Conservation (phyloP, 2,113 vertebrate genomes). For the Mungos mungo region DNA sequence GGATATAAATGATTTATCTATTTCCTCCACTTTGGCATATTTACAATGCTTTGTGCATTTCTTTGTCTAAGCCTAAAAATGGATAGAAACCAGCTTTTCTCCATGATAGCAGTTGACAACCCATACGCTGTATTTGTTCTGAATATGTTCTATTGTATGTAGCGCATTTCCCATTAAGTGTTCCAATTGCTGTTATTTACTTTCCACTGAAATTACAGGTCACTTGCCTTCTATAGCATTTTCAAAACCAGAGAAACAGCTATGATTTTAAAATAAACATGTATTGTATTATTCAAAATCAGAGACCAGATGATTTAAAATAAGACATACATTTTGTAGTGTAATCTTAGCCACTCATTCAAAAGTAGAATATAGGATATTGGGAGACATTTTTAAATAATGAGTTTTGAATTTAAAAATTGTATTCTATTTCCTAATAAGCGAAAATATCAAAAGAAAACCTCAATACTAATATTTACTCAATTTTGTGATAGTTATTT, state of each 20-base stretch:
- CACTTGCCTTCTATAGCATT: not conserved
- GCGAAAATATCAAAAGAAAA: not conserved
- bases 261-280: not conserved
- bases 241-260: slow-evolving; percentile 2
- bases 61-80: not conserved
- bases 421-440: slow-evolving; percentile 1
- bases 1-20: not conserved
- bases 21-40: not conserved
- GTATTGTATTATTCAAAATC: not conserved
- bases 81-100: not conserved
- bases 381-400: not conserved
- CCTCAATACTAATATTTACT: not conserved
- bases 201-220: not conserved
- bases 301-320: not conserved
- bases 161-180: not conserved
- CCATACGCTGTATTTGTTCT: not conserved
- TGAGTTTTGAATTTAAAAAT: not conserved
- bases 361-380: not conserved
- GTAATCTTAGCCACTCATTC: not conserved
- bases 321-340: not conserved
- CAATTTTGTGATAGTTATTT: slow-evolving; percentile 39
- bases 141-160: not conserved
- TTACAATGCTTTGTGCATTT: not conserved
- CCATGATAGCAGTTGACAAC: not conserved
- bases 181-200: not conserved